Evolutionary conservation across 2,113 vertebrate species (phyloP), one percentile per base, ranked within the genome.

Genomic region (Saguinus midas): DNA sequence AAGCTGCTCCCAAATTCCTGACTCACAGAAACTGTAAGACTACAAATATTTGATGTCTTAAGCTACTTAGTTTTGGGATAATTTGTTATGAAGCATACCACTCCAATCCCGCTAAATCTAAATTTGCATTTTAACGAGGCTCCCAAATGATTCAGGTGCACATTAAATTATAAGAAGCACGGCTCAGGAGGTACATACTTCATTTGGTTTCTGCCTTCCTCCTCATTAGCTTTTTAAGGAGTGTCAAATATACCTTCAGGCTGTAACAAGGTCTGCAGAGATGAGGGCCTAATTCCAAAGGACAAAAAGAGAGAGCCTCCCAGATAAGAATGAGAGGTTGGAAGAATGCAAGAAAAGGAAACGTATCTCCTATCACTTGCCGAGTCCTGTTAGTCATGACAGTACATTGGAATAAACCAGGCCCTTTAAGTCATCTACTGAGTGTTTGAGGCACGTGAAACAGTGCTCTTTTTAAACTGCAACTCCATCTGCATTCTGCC

Each of bases 401-500:
- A 90, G 72, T 29, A 66, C 21, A 25, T 79, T 23, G n/a, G 64
- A 91, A 87, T 80, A 87, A 90, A 82, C 48, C 94, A 76, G 92
- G 66, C 72, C 80, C 57, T 86, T 92, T 95, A 61, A 35, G 84
- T 88, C 61, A 88, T 92, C 96, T 50, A 72, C 57, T 0, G 17
- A 96, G 29, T 10, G 87, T 73, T 93, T 73, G 81, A 79, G 68
- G 35, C 87, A 79, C 70, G 90, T 76, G 85, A 94, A 93, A 82
- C 92, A 96, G 76, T 93, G 88, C 66, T 90, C 75, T 68, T 86
- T 92, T 93, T 52, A 90, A 93, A 90, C 75, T n/a, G 80, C n/a
- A 90, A 64, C 87, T 95, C 80, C 95, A 92, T 96, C 89, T 89
- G 87, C 43, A 13, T 93, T 92, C 64, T 96, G 70, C 87, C 72